Percentiles rank a stretch among this genome's conserved stretches.
These are phyloP conservation scores for Cheirogaleus major DNA, from an alignment of 2,797 vertebrate genomes.

Conservation along the genomic window DNA sequence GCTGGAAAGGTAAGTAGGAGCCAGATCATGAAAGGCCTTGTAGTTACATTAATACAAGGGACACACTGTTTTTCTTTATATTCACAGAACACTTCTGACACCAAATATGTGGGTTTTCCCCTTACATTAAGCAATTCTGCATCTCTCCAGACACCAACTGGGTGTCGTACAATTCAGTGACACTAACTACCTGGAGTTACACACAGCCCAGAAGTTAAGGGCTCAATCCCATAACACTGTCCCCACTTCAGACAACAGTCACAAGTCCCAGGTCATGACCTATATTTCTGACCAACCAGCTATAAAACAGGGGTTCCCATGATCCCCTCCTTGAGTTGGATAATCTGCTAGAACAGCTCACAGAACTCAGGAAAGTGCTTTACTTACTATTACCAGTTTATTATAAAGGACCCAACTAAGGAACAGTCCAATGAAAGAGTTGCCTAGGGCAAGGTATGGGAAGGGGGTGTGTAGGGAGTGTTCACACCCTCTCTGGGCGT, in stretches of 20 bases:
- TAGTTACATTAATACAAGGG: background rate
- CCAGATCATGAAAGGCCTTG: background rate
- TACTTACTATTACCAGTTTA: background rate
- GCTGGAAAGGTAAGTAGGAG: background rate
- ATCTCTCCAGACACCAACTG: background rate
- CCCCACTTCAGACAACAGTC: background rate
- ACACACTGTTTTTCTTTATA: background rate
- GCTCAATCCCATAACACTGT: background rate
- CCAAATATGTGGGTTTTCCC: background rate
- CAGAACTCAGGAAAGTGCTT: background rate
- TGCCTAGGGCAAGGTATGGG: background rate
- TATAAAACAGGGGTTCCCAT: background rate
- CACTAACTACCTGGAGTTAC: background rate
- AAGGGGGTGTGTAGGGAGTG: too few relatives aligned
- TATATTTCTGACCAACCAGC: background rate
- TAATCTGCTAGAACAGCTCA: background rate
- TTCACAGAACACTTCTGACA: background rate
- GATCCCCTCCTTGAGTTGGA: background rate
- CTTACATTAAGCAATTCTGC: background rate
- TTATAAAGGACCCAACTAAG: background rate
- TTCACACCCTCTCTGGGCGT: background rate
- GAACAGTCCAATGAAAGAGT: background rate
- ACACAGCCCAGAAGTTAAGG: background rate
- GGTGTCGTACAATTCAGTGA: background rate
- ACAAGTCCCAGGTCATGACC: background rate